A percentile compares a stretch with the other conserved stretches of the same genome.
Conservation (phyloP, 1,140 invertebrate genomes). For the Thaumatotibia leucotreta region DNA sequence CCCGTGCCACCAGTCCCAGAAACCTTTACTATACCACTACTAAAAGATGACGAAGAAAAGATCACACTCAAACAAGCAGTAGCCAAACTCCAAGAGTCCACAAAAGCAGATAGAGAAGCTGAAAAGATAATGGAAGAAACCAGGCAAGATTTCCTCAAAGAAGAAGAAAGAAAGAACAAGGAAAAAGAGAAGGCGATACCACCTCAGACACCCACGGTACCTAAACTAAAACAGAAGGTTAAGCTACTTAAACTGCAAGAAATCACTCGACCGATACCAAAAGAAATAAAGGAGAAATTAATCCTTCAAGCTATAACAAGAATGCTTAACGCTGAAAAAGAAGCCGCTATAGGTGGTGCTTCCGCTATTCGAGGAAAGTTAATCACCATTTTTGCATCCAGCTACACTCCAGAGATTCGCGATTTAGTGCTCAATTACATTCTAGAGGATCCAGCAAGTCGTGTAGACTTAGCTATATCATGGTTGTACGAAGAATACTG, state of each 20-base stretch:
- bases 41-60: constrained; percentile 72
- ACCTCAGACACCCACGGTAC: constrained; percentile 78
- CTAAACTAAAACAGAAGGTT: constrained; percentile 80
- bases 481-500: constrained; percentile 98
- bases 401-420: constrained; percentile 86
- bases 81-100: constrained; percentile 67
- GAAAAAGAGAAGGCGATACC: constrained; percentile 77
- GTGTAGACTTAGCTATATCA: constrained; percentile 90
- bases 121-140: constrained; percentile 73
- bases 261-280: constrained; percentile 87
- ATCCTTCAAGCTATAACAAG: constrained; percentile 85
- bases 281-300: constrained; percentile 83
- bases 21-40: constrained; percentile 55
- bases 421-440: constrained; percentile 89
- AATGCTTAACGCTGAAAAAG: constrained; percentile 87
- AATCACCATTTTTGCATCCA: constrained; percentile 89
- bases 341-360: constrained; percentile 82
- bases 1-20: constrained; percentile 27
- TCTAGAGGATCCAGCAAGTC: constrained; percentile 87
- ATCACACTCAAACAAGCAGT: constrained; percentile 69
- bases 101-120: constrained; percentile 59
- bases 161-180: constrained; percentile 78
- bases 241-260: constrained; percentile 89
- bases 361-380: constrained; percentile 85
- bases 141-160: constrained; percentile 57